Evolutionary conservation across 2,113 vertebrate genomes (phyloP).

Genomic region (Cyanoramphus novaezelandiae): DNA sequence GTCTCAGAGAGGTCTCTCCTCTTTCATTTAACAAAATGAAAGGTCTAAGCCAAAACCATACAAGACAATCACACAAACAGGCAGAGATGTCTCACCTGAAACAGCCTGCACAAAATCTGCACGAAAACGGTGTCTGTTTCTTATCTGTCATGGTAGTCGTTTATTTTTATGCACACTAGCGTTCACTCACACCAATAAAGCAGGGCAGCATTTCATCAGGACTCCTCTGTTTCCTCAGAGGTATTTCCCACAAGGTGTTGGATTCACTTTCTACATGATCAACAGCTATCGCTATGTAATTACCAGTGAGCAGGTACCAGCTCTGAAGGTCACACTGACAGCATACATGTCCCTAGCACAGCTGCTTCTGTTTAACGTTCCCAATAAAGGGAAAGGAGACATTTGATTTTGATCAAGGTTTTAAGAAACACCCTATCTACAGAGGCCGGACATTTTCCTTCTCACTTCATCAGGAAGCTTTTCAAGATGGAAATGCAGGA

Average conservation of each 20-base stretch:
- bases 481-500: constrained; percentile 45
- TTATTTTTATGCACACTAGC: constrained; percentile 45
- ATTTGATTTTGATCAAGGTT: constrained; percentile 67
- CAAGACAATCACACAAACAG: neutral
- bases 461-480: constrained; percentile 64
- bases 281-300: constrained; percentile 26
- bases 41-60: neutral
- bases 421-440: constrained; percentile 49
- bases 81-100: constrained; percentile 1
- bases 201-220: constrained; percentile 18
- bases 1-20: neutral
- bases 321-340: constrained; percentile 39
- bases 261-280: constrained; percentile 49
- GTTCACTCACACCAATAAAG: constrained; percentile 6
- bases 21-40: neutral
- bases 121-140: neutral
- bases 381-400: constrained; percentile 32
- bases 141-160: neutral
- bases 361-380: constrained; percentile 56
- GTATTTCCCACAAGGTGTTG: constrained; percentile 62
- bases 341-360: constrained; percentile 19
- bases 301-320: constrained; percentile 44
- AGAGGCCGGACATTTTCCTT: constrained; percentile 53
- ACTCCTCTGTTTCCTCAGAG: constrained; percentile 16
- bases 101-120: neutral